A percentile compares a stretch with the other conserved stretches of the same genome.
Evolutionary conservation across 2,888 invertebrate species (phyloP).

Genomic region (Dolichomitus sp.): DNA sequence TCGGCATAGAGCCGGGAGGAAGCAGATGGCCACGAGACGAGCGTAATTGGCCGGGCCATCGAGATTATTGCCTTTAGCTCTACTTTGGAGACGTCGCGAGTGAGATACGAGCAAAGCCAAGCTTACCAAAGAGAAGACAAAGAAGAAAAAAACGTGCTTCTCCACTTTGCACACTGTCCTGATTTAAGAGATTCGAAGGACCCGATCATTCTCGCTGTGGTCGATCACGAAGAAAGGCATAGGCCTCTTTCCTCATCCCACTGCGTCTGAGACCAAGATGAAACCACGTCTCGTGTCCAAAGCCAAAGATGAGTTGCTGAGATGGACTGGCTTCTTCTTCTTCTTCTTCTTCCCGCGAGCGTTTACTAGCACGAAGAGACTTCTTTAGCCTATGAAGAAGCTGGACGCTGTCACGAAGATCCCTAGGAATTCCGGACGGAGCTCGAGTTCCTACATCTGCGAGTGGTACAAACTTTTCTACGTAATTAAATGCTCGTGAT

Average conservation of each 20-base stretch:
- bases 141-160: background rate
- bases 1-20: constrained; percentile 67
- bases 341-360: background rate
- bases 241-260: constrained; percentile 21
- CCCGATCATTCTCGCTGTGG: constrained; percentile 26
- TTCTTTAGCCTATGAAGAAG: constrained; percentile 22
- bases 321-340: constrained; percentile 10
- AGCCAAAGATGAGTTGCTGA: constrained; percentile 20
- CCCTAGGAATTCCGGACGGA: constrained; percentile 38
- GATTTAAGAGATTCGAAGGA: constrained; percentile 41
- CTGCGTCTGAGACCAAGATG: constrained; percentile 19
- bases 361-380: constrained; percentile 63
- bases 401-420: constrained; percentile 57
- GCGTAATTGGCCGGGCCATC: constrained; percentile 83
- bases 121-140: background rate
- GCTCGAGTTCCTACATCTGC: constrained; percentile 61
- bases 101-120: constrained; percentile 39
- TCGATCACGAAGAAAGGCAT: constrained; percentile 28
- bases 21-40: constrained; percentile 85
- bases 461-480: constrained; percentile 56
- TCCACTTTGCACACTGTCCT: constrained; percentile 24
- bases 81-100: constrained; percentile 65
- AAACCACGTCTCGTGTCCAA: constrained; percentile 41
- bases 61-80: constrained; percentile 82
- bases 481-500: constrained; percentile 67